Evolutionary conservation across 35 echinoderm and acorn worm genomes (phyloP).

Genomic region (Eucidaris tribuloides): DNA sequence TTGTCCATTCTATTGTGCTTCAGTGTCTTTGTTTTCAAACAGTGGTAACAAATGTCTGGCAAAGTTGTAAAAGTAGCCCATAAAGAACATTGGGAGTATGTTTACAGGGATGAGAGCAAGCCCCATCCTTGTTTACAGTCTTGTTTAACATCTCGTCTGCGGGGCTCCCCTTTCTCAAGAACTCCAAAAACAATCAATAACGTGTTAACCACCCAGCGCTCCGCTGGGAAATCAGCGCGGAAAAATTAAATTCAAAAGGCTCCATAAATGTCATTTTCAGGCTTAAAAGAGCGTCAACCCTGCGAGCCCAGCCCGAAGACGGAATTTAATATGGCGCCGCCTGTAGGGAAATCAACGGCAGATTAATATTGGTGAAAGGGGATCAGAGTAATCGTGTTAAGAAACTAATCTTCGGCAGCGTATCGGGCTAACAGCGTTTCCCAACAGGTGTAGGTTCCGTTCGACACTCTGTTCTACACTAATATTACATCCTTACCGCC

Average conservation of each 20-base stretch:
- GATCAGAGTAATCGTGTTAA: conserved; percentile 36
- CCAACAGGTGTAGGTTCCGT: conserved; percentile 24
- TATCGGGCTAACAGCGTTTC: conserved; percentile 18
- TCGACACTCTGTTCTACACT: conserved; percentile 19
- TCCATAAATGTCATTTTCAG: conserved; percentile 36
- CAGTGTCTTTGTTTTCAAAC: not conserved
- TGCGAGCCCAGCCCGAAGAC: not conserved
- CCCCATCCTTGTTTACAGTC: too few relatives aligned
- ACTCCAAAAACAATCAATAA: conserved; percentile 24
- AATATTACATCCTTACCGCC: not conserved
- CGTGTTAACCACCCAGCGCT: conserved; percentile 1
- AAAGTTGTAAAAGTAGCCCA: not conserved
- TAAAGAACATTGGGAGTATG: not conserved
- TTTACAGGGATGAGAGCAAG: not conserved
- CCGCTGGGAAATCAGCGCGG: conserved; percentile 3
- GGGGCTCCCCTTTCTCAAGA: conserved; percentile 1
- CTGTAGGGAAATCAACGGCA: conserved; percentile 18
- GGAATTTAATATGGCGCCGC: conserved; percentile 19
- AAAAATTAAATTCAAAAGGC: conserved; percentile 34
- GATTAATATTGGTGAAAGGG: conserved; percentile 34
- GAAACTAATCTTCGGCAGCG: conserved; percentile 12
- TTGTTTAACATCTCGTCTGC: conserved; percentile 14
- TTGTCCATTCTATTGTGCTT: not conserved
- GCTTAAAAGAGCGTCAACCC: conserved; percentile 17
- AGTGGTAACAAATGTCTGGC: not conserved